phyloP scores from a whole-genome alignment of 2,888 invertebrate species.

The Philaethria dido region DNA sequence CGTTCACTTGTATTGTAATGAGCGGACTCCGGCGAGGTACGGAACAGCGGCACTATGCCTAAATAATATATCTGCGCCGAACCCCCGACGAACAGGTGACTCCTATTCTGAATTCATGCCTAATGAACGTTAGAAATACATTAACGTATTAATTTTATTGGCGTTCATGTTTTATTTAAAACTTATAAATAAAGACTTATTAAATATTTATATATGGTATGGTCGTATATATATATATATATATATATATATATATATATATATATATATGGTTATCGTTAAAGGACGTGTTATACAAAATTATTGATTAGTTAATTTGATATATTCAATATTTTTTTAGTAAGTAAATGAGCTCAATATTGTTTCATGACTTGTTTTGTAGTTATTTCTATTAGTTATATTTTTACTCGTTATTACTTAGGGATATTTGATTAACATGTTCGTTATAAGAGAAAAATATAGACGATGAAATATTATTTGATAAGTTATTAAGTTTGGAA shows the following conservation, averaged over 20 bases:
- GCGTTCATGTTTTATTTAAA: no score
- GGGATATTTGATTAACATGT: conserved; percentile 8
- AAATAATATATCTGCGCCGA: conserved; percentile 49
- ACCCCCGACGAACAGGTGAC: conserved; percentile 47
- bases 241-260: no score
- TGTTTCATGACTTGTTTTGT: not conserved
- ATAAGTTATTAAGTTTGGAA: conserved; percentile 77
- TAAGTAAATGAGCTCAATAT: not conserved
- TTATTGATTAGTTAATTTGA: no score
- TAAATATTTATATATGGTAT: no score
- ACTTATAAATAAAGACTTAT: no score
- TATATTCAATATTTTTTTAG: no score
- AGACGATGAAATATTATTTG: conserved; percentile 20
- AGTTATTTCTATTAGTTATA: not conserved
- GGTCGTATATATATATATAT: no score
- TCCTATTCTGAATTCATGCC: conserved; percentile 39
- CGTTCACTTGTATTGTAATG: conserved; percentile 66
- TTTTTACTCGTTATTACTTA: not conserved
- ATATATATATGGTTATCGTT: no score
- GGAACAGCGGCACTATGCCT: conserved; percentile 36
- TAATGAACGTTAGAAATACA: conserved; percentile 26
- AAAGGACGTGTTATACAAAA: no score
- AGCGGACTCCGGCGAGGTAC: conserved; percentile 52
- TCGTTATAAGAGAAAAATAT: not conserved
- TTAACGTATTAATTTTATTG: not conserved